phyloP scores from a whole-genome alignment of 1,140 invertebrate species.

The Patella vulgata region DNA sequence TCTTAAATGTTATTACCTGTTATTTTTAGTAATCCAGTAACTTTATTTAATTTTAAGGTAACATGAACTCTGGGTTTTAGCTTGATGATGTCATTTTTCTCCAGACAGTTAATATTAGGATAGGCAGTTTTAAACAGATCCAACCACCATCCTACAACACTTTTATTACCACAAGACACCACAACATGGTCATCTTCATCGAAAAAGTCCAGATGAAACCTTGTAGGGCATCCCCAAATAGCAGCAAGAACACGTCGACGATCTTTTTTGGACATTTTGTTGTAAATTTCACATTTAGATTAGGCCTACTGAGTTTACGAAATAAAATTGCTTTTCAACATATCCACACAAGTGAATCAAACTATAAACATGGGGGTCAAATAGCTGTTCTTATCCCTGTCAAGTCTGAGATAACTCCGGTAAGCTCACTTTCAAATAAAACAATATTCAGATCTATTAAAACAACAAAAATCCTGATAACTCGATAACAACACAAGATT shows the following conservation, averaged over 20 bases:
- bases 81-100: slow-evolving; percentile 56
- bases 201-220: slow-evolving; percentile 57
- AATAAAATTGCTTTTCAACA: no score
- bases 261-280: slow-evolving; percentile 56
- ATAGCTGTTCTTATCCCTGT: no score
- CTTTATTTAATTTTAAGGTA: slow-evolving; percentile 54
- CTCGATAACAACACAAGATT: no score
- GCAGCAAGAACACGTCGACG: slow-evolving; percentile 44
- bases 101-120: slow-evolving; percentile 52
- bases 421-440: no score
- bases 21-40: slow-evolving; percentile 46
- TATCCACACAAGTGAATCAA: no score
- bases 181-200: slow-evolving; percentile 59
- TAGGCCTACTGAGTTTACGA: no score
- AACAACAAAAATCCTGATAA: no score
- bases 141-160: slow-evolving; percentile 51
- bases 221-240: slow-evolving; percentile 58
- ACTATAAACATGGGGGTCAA: no score
- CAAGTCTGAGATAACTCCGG: no score
- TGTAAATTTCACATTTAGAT: no score
- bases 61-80: slow-evolving; percentile 49
- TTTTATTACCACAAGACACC: slow-evolving; percentile 44
- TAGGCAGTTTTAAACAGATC: slow-evolving; percentile 49
- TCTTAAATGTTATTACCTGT: no score
- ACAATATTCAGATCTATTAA: no score